These are phyloP conservation scores for Diaperis boleti DNA, from an alignment of 2,888 invertebrate genomes.

Conservation along the genomic window DNA sequence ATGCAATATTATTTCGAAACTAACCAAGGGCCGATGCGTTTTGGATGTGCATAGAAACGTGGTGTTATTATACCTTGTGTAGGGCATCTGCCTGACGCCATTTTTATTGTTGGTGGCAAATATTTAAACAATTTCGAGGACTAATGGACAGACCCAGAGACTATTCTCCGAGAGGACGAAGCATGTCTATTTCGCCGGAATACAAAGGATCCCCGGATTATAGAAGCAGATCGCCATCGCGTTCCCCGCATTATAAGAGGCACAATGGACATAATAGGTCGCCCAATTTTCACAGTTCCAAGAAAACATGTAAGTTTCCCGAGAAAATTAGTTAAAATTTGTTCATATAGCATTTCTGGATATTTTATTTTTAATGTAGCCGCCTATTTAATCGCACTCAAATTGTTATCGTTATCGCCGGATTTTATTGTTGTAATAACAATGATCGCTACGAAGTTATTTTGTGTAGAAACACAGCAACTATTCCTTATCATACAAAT, in stretches of 20 bases:
- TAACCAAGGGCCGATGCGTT: not conserved
- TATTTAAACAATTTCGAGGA: constrained; percentile 14
- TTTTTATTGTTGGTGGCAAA: constrained; percentile 23
- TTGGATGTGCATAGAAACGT: not conserved
- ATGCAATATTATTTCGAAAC: not conserved
- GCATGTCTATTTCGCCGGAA: constrained; percentile 62
- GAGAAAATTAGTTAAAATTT: no score
- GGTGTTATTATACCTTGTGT: constrained; percentile 3
- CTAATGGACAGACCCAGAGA: constrained; percentile 50
- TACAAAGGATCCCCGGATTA: constrained; percentile 59
- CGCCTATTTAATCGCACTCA: no score
- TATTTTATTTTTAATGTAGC: constrained; percentile 1
- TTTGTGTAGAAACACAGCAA: no score
- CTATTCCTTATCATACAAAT: no score
- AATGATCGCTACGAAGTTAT: no score
- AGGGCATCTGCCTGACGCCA: constrained; percentile 20
- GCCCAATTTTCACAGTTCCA: constrained; percentile 44
- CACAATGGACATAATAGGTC: constrained; percentile 57
- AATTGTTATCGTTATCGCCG: no score
- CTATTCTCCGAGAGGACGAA: constrained; percentile 57
- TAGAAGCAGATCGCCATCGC: constrained; percentile 60
- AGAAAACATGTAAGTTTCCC: constrained; percentile 44
- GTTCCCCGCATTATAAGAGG: constrained; percentile 61
- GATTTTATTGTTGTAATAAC: no score
- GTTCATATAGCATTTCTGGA: no score